Conservation (phyloP, 1,140 invertebrate species). For the Marisa cornuarietis region DNA sequence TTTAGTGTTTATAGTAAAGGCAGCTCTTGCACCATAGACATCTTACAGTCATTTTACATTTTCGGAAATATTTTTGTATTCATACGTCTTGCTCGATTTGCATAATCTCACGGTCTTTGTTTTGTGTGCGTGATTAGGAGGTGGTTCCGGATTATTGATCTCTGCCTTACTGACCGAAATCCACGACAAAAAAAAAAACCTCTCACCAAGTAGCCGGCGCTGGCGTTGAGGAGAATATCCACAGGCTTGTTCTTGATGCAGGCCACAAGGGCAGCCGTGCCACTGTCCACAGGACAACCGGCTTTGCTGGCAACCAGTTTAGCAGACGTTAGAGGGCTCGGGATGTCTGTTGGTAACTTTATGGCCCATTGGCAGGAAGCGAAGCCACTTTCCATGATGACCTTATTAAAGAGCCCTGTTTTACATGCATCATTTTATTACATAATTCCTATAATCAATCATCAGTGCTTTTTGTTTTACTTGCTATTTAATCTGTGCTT, state of each 20-base stretch:
- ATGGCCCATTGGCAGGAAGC: slow-evolving; percentile 19
- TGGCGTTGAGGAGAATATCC: not conserved
- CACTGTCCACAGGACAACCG: not conserved
- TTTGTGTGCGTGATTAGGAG: too few species aligned
- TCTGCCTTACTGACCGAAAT: too few species aligned
- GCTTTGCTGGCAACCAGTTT: not conserved
- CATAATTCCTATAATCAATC: not conserved
- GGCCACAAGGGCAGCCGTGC: not conserved
- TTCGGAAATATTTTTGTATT: too few species aligned
- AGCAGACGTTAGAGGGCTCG: not conserved
- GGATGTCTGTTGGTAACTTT: not conserved
- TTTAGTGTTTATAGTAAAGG: too few species aligned
- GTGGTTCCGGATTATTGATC: too few species aligned
- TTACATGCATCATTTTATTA: slow-evolving; percentile 17
- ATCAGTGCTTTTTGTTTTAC: too few species aligned
- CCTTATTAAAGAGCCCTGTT: slow-evolving; percentile 24
- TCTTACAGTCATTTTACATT: too few species aligned
- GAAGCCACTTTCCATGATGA: slow-evolving; percentile 27
- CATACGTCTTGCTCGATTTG: too few species aligned
- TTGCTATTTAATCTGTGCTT: not conserved
- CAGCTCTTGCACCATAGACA: too few species aligned
- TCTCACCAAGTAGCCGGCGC: not conserved
- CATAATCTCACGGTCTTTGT: too few species aligned
- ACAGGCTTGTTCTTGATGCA: slow-evolving; percentile 2
- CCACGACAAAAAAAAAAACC: not conserved